Conservation (phyloP, 2,797 vertebrate genomes). For the Liparis tanakae region DNA sequence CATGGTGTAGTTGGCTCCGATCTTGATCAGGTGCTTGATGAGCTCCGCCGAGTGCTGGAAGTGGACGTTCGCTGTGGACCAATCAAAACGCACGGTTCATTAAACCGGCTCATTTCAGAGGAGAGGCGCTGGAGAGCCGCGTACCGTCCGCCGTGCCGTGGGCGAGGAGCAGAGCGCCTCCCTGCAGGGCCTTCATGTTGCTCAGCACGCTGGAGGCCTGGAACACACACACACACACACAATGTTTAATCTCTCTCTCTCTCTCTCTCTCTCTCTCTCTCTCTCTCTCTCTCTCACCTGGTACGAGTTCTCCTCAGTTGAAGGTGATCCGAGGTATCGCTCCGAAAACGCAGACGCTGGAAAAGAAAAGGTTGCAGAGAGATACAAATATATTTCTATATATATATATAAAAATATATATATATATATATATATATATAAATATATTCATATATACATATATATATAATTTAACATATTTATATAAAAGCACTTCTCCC, state of each 20-base stretch:
- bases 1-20: conserved; percentile 94
- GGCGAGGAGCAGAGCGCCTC: conserved; percentile 90
- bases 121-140: conserved; percentile 19
- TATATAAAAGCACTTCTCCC: not conserved
- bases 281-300: conserved; percentile 78
- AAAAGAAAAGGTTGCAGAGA: not conserved
- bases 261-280: too few species aligned
- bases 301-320: conserved; percentile 88
- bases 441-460: too few species aligned
- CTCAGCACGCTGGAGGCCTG: conserved; percentile 88
- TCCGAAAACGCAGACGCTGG: conserved; percentile 95
- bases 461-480: too few species aligned
- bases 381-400: too few species aligned
- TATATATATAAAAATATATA: too few species aligned
- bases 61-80: conserved; percentile 90
- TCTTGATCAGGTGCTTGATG: conserved; percentile 94
- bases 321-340: conserved; percentile 89
- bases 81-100: conserved; percentile 12
- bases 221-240: not conserved
- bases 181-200: conserved; percentile 88
- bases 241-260: too few species aligned
- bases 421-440: too few species aligned
- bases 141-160: conserved; percentile 95
- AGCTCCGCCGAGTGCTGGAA: conserved; percentile 97
- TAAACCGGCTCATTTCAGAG: not conserved